Base-by-base conservation (phyloP, 2,797 vertebrate genomes). In the Microcaecilia unicolor region DNA sequence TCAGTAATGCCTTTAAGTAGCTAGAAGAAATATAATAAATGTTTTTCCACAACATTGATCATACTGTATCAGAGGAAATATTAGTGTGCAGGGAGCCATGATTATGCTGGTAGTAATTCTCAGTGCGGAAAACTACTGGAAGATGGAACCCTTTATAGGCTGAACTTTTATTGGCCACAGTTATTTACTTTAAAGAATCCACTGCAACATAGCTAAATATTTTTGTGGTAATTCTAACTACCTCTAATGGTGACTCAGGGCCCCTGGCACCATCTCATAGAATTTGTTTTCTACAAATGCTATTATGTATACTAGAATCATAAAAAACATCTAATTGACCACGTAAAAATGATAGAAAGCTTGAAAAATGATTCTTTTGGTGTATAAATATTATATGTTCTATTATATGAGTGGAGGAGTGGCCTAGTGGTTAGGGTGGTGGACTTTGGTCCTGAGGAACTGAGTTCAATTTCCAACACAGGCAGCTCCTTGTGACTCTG, bases 21-120 rank as follows among this genome's bases (percentile, higher is more conserved):
- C 86, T 85, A 81, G 84, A 92, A 92, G 88, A 96, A 92, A 94
- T 87, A 92, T 91, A 94, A 93, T 89, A 94, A 93, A 93, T 91
- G 85, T 80, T 89, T 90, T 92, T 89, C 86, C 79, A 83, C 81
- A 82, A 85, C 85, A 91, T 86, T 92, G 90, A 93, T 94, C 89
- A 89, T 90, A 87, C 72, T 77, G 75, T 81, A 74, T 85, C 58
- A 79, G 79, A 88, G 86, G 85, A 85, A 93, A 92, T 90, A 92
- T 90, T 78, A 90, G 86, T 53, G 78, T 78, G 82, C 79, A 86
- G 80, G 89, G 89, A 89, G 73, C 63, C 71, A 72, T 84, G 79
- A 82, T 78, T 80, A 80, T 84, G 72, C 74, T 57, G 81, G 74
- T 67, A 75, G 77, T 85, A 84, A 86, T 79, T 86, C 82, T 84